A percentile compares a stretch with the other conserved stretches of the same genome.
Evolutionary conservation across 2,113 vertebrate genomes (phyloP).

Genomic region (Zosterops hypoxanthus): DNA sequence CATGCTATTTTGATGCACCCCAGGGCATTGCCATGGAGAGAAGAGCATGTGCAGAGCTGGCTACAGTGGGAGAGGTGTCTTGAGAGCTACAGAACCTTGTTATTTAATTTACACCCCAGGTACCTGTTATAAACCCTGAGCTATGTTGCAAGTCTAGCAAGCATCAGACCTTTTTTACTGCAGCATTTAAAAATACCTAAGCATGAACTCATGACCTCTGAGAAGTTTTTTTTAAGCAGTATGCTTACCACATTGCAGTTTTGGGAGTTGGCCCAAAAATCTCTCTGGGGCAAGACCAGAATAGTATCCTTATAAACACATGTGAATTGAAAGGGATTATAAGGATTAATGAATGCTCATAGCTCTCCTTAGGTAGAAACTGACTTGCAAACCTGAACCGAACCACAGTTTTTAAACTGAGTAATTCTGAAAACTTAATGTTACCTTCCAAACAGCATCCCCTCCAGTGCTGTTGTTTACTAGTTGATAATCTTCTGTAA

Average conservation of each 20-base stretch:
- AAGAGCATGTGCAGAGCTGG: background rate
- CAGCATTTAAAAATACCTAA: slow-evolving; percentile 7
- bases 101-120: background rate
- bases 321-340: slow-evolving; percentile 10
- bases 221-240: background rate
- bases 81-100: background rate
- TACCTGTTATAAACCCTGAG: background rate
- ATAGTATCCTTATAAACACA: slow-evolving; percentile 11
- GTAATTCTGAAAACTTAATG: background rate
- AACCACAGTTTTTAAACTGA: background rate
- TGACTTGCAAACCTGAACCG: slow-evolving; percentile 4
- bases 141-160: background rate
- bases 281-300: slow-evolving; percentile 3
- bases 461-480: background rate
- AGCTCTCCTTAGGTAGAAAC: background rate
- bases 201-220: slow-evolving; percentile 30
- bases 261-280: slow-evolving; percentile 13
- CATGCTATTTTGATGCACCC: background rate
- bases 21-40: background rate
- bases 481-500: slow-evolving; percentile 11
- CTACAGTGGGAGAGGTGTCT: background rate
- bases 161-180: background rate
- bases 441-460: background rate
- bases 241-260: background rate
- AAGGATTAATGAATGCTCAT: background rate